Base-by-base conservation (phyloP, 92 coral and sea anemone species). In the Zoanthus solanderi region DNA sequence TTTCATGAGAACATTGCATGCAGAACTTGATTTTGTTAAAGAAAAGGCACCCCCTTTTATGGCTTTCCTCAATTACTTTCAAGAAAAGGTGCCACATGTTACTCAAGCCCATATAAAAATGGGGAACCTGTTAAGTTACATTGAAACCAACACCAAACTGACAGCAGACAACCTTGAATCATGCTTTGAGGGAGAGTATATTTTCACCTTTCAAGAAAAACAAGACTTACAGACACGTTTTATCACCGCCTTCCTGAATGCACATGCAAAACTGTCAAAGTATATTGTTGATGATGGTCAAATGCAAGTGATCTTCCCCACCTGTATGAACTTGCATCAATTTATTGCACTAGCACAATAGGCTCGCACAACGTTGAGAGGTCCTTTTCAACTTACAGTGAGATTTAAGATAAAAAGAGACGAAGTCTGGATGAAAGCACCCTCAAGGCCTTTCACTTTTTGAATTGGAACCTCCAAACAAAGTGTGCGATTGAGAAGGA, bases 331-430 rank as follows among this genome's bases (percentile, higher is more conserved):
- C 67, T 90, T 17, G 90, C 92, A 28, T 90, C 90, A 69, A 48
- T 30, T 37, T 90, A 66, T 44, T 90, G 81, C 90, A 92, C 89
- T 0, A 28, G 90, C 71, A 92, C 95, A 1, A 87, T 90, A 45
- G 87, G 85, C 14, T 92, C 93, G 7, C 90, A 73, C 74, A 90
- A 92, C 30, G 93, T 87, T 10, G 95, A 92, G 76, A 79, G 95
- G 53, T 90, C 91, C 2, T 92, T 90, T 72, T 92, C 95, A 50
- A 71, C 89, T 17, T 92, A 92, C 83, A 86, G 52, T 66, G 91
- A 75, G n/a, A 69, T 92, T 15, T 84, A 90, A 31, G 93, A 87
- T 78, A 80, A 75, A 46, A 92, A 92, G 47, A 72, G 91, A 37
- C 75, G 95, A 90, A 44, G 78, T 32, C 93, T 92, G 66, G 91